Evolutionary conservation across 2,888 invertebrate species (phyloP), one percentile per base, ranked within the genome.

Genomic region (Unio pictorum): DNA sequence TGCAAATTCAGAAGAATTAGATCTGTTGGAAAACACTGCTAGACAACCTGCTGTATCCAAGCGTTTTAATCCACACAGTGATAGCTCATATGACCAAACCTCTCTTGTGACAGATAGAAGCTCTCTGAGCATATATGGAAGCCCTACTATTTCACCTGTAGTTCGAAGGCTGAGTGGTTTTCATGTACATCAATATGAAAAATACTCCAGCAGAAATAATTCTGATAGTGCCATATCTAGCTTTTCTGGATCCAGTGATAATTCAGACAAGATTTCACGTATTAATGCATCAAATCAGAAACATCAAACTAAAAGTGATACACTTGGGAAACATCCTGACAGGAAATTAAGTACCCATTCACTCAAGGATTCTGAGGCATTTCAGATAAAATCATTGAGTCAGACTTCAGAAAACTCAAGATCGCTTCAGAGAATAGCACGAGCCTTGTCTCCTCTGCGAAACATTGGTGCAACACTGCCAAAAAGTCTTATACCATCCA

Each of bases 151-250:
- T 57, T 76, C 74, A 28, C 76, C 79, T 58, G 65, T 73, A 60
- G 69, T 71, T 0, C 64, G 65, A 60, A 76, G 68, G 58, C 54
- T 62, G 18, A 76, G 75, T 58, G 65, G 69, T 28, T 68, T 71
- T n/a, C 70, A 68, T 60, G 68, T 69, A 23, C 66, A 69, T 20
- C 70, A 67, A 59, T 61, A 65, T 20, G 78, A 80, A 20, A 83
- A 80, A 68, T 67, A 68, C n/a, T 80, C 79, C 20, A 74, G 75
- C 15, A 82, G 82, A 66, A 74, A 76, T 26, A 78, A 77, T 57
- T 82, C 81, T 5, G 87, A 87, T 70, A 86, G 86, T 79, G 87
- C 81, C 64, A 76, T 85, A 64, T 85, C 86, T n/a, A 83, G 82
- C 66, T 80, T 77, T 64, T 84, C 84, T 45, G 76, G 78, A 11